phyloP scores from a whole-genome alignment of 2,113 vertebrate genomes.

The Corythaixoides concolor region DNA sequence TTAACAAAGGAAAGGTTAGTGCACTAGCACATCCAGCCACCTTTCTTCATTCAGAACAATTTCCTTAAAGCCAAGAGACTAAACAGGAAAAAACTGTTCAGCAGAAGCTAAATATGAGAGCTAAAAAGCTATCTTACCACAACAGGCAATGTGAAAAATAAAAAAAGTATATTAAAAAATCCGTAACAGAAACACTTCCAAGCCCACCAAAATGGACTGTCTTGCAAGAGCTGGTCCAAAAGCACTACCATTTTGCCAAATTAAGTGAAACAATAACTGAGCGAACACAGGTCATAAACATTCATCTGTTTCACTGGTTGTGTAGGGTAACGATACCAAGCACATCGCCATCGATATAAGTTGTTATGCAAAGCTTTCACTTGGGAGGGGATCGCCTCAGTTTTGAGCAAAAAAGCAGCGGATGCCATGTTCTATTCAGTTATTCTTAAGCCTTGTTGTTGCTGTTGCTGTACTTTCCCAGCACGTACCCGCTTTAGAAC shows the following conservation, averaged over 20 bases:
- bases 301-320: background rate
- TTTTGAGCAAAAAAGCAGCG: background rate
- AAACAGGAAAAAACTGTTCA: background rate
- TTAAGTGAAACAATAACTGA: background rate
- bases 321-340: background rate
- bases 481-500: background rate
- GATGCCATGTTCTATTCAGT: background rate
- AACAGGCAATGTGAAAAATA: background rate
- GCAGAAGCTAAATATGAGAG: constrained; percentile 1
- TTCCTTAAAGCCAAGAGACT: constrained; percentile 52
- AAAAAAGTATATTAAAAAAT: background rate
- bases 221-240: background rate
- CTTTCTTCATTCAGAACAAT: background rate
- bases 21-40: background rate
- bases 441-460: background rate
- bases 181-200: background rate
- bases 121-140: constrained; percentile 6
- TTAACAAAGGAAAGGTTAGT: constrained; percentile 9
- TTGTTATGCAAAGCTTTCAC: constrained; percentile 23
- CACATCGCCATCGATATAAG: background rate
- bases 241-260: background rate
- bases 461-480: constrained; percentile 10
- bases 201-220: background rate
- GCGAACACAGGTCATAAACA: background rate
- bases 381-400: background rate